Base-by-base conservation (phyloP, 2,888 invertebrate species). In the Syrista parreyssii region DNA sequence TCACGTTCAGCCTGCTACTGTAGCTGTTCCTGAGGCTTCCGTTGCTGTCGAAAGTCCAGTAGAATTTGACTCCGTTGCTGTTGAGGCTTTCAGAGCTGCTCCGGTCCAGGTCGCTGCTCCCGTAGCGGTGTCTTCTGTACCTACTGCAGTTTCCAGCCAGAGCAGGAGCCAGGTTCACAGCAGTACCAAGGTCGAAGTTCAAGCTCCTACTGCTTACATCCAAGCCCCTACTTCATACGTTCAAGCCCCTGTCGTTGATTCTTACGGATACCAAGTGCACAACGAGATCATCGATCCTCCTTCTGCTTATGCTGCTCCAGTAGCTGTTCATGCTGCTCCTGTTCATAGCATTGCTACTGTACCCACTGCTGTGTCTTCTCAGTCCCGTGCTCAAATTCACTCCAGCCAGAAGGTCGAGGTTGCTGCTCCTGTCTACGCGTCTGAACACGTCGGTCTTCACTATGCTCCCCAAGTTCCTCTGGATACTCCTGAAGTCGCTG, bases 101-200 rank as follows among this genome's bases (percentile, higher is more conserved):
- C 79, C 81, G 33, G 85, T 87, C 78, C 81, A 82, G 76, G 81
- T 83, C 73, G 86, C 86, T 71, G 85, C 86, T 79, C 83, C 85
- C 76, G 85, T 81, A 55, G 71, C 76, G 71, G 73, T 80, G 33
- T 80, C 83, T 12, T 74, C 81, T 30, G 83, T 88, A 12, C 91
- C 91, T 78, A 91, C 91, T 2, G 88, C 92, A 23, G 78, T 86
- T 23, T 81, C 84, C 68, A 91, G 90, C 2, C 89, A 92, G 34
- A 77, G 74, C 68, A 78, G 78, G 68, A 73, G 55, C 68, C 81
- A 79, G 76, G 69, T 79, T 76, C 79, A 82, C 74, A 77, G 73
- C 36, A 79, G 69, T 71, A 34, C 79, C 79, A 75, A 74, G 36
- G 31, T 76, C 73, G 76, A 68, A 33, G 81, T 72, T 40, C 73